Percentiles rank a stretch among this genome's conserved stretches.
Conservation (phyloP, 2,888 invertebrate species). For the Syrista parreyssii region DNA sequence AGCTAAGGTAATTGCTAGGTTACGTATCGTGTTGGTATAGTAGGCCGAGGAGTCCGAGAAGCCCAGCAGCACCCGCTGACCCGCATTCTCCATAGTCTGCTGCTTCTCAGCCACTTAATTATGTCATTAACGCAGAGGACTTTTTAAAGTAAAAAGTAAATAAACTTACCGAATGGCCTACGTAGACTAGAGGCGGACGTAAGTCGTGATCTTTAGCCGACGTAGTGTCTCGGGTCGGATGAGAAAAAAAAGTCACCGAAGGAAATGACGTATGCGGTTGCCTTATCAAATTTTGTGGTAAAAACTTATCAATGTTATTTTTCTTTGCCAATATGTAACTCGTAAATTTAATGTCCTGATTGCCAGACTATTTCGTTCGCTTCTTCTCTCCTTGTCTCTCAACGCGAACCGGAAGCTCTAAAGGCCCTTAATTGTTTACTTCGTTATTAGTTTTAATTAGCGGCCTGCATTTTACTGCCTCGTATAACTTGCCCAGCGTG, state of each 20-base stretch:
- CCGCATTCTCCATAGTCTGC: background rate
- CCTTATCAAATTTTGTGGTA: background rate
- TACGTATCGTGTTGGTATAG: background rate
- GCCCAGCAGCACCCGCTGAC: background rate
- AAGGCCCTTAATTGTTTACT: constrained; percentile 34
- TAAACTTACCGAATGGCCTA: background rate
- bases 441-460: constrained; percentile 44
- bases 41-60: background rate
- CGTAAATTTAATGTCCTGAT: background rate
- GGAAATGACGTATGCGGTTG: background rate
- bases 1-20: background rate
- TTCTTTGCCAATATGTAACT: background rate
- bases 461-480: constrained; percentile 25
- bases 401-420: constrained; percentile 18
- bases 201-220: background rate
- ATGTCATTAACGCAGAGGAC: background rate
- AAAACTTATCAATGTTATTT: background rate
- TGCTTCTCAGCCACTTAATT: background rate
- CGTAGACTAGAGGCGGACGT: background rate
- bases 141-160: background rate
- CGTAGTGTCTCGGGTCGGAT: background rate
- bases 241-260: background rate
- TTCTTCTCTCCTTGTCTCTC: background rate
- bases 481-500: constrained; percentile 14
- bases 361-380: background rate